Evolutionary conservation across 2,888 invertebrate genomes (phyloP).

Genomic region (Meliscaeva auricollis): DNA sequence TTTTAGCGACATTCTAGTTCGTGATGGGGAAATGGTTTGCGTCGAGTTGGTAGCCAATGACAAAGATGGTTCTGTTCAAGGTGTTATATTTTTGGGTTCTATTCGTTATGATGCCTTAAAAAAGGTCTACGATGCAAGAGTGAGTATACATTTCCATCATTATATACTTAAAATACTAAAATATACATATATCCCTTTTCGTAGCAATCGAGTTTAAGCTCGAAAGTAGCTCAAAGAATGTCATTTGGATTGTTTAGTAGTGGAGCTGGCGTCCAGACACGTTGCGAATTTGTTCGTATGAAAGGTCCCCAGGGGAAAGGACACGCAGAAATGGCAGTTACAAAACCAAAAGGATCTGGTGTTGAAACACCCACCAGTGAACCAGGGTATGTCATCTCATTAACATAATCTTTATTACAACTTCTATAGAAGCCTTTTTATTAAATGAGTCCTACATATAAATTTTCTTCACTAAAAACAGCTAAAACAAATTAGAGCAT

Average conservation of each 20-base stretch:
- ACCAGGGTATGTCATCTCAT: constrained; percentile 86
- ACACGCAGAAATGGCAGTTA: constrained; percentile 98
- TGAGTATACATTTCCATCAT: constrained; percentile 84
- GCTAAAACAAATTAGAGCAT: not conserved
- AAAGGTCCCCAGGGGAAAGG: constrained; percentile 98
- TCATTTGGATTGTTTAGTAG: constrained; percentile 95
- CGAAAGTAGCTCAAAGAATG: constrained; percentile 98
- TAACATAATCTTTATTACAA: not conserved
- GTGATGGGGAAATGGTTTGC: constrained; percentile 99
- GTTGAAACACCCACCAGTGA: constrained; percentile 98
- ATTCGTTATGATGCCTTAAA: constrained; percentile 99
- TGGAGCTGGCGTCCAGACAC: constrained; percentile 88
- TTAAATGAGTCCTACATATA: not conserved
- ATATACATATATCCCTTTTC: not conserved
- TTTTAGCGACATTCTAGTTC: constrained; percentile 97
- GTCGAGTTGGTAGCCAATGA: constrained; percentile 98
- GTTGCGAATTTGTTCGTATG: constrained; percentile 99
- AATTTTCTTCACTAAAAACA: not conserved
- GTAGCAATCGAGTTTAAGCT: constrained; percentile 95
- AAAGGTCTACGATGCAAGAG: constrained; percentile 97
- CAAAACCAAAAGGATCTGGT: constrained; percentile 95
- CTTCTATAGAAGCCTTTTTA: not conserved
- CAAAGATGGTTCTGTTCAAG: constrained; percentile 92
- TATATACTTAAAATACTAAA: not conserved
- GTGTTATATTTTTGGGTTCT: constrained; percentile 98